Evolutionary conservation across 1,140 invertebrate genomes (phyloP).

Genomic region (Drosophila arizonae): DNA sequence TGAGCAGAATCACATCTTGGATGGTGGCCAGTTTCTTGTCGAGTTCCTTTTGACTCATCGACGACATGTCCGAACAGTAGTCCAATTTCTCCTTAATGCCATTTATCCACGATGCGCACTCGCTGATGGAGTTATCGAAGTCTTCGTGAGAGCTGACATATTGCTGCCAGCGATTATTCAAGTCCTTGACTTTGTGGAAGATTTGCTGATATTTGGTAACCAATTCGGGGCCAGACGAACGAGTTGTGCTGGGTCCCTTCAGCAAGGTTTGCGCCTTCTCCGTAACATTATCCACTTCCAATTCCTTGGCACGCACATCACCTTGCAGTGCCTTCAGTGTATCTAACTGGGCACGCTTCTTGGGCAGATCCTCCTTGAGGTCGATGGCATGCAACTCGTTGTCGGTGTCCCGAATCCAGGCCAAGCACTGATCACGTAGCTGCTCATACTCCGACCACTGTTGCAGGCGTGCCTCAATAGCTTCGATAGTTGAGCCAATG

Average conservation of each 20-base stretch:
- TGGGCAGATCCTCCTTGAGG: slow-evolving; percentile 90
- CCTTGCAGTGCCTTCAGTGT: slow-evolving; percentile 91
- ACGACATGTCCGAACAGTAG: slow-evolving; percentile 91
- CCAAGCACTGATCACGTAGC: slow-evolving; percentile 91
- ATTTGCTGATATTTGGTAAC: slow-evolving; percentile 95
- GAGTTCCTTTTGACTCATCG: slow-evolving; percentile 92
- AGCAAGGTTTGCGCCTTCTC: slow-evolving; percentile 94
- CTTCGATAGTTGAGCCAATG: slow-evolving; percentile 90
- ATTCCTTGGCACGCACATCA: slow-evolving; percentile 94
- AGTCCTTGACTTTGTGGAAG: slow-evolving; percentile 94
- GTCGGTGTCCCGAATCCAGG: slow-evolving; percentile 95
- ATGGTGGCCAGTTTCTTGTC: slow-evolving; percentile 93
- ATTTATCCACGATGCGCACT: slow-evolving; percentile 93
- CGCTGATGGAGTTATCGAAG: slow-evolving; percentile 90
- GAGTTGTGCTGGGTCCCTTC: slow-evolving; percentile 85
- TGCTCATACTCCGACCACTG: slow-evolving; percentile 96
- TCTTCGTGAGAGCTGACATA: slow-evolving; percentile 95
- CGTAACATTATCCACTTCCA: slow-evolving; percentile 96
- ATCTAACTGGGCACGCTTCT: slow-evolving; percentile 93
- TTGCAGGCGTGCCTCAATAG: slow-evolving; percentile 91
- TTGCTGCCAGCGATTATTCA: slow-evolving; percentile 94
- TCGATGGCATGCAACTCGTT: slow-evolving; percentile 94
- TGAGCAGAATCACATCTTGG: slow-evolving; percentile 92
- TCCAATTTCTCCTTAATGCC: slow-evolving; percentile 92
- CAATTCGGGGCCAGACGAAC: slow-evolving; percentile 91